These are phyloP conservation scores for Myiotriccus ornatus DNA, from an alignment of 2,797 vertebrate genomes.

Conservation along the genomic window DNA sequence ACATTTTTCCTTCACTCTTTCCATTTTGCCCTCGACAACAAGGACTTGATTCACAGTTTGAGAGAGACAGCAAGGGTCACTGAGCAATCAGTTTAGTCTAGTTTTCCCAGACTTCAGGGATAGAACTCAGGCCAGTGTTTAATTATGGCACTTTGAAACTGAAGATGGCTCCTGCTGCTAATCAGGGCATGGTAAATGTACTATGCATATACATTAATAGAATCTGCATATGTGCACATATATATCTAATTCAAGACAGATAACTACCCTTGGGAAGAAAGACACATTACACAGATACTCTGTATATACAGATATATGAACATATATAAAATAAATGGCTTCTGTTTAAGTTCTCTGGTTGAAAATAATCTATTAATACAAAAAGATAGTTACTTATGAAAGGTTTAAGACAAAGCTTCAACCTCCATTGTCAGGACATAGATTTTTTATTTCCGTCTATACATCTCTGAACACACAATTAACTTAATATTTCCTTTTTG, in stretches of 20 bases:
- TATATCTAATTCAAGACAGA: neutral
- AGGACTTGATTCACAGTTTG: neutral
- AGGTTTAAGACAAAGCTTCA: neutral
- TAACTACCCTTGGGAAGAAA: neutral
- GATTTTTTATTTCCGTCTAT: neutral
- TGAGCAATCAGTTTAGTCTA: neutral
- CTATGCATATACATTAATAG: neutral
- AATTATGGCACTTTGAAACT: neutral
- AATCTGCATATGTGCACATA: neutral
- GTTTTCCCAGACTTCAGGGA: neutral
- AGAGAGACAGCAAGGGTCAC: neutral
- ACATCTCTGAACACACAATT: neutral
- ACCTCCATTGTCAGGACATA: neutral
- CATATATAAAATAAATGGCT: neutral
- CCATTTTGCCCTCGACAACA: neutral
- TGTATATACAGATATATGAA: neutral
- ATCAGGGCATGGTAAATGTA: neutral
- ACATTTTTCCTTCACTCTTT: neutral
- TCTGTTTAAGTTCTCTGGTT: neutral
- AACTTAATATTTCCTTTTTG: conserved; percentile 6
- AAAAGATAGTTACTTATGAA: neutral
- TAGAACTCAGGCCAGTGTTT: neutral
- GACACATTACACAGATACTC: neutral
- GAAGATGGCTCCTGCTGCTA: neutral
- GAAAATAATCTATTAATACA: neutral